Evolutionary conservation across 2,113 vertebrate genomes (phyloP).

Genomic region (Crocuta crocuta): DNA sequence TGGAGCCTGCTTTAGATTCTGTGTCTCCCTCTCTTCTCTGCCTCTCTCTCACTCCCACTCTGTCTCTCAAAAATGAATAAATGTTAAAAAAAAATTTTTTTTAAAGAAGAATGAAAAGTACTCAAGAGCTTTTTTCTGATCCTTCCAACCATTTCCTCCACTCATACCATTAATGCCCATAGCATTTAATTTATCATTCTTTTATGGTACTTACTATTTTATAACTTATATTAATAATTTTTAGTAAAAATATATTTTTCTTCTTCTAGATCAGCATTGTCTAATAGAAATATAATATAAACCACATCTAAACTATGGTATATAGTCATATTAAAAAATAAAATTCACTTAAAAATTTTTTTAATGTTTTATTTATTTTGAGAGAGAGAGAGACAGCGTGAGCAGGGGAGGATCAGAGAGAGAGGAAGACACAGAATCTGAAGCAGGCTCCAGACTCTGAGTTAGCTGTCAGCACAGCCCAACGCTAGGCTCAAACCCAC

Average conservation of each 20-base stretch:
- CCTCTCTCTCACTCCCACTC: too few relatives aligned
- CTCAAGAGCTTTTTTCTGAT: neutral
- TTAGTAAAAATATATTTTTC: neutral
- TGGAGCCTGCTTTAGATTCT: too few relatives aligned
- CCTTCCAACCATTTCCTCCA: slow-evolving; percentile 4
- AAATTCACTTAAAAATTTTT: neutral
- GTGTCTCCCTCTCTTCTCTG: too few relatives aligned
- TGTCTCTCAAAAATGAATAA: too few relatives aligned
- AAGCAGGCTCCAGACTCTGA: too few relatives aligned
- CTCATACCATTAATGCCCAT: neutral
- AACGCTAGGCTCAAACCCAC: too few relatives aligned
- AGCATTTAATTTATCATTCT: neutral
- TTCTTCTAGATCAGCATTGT: neutral
- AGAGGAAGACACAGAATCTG: too few relatives aligned
- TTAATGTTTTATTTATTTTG: too few relatives aligned
- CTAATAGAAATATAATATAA: slow-evolving; percentile 26
- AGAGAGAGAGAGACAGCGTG: too few relatives aligned
- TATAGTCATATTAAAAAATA: neutral
- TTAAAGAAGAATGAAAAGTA: slow-evolving; percentile 13
- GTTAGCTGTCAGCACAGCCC: too few relatives aligned
- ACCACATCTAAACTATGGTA: neutral
- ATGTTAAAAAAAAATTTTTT: too few relatives aligned
- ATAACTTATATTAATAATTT: neutral
- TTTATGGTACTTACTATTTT: neutral
- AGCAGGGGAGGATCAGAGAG: too few relatives aligned